Percentiles rank a stretch among this genome's conserved stretches.
These are phyloP conservation scores for Cardiocondyla obscurior DNA, from an alignment of 1,140 invertebrate species.

Conservation along the genomic window DNA sequence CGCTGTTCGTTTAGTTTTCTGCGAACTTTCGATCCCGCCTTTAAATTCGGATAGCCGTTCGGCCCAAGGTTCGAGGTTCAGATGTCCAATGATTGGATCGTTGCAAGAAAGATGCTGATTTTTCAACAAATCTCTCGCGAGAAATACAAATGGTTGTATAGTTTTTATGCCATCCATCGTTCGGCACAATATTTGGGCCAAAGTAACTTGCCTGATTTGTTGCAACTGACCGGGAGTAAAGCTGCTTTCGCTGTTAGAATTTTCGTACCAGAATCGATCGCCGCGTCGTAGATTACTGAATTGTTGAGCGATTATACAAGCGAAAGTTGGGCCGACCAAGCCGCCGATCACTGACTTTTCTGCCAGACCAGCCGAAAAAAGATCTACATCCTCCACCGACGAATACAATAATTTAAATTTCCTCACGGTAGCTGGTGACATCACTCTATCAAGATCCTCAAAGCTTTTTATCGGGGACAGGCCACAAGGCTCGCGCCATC, in stretches of 20 bases:
- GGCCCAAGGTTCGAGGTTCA: constrained; percentile 87
- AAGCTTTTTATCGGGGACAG: constrained; percentile 89
- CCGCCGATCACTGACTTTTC: constrained; percentile 92
- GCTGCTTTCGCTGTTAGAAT: constrained; percentile 88
- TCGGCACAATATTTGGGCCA: constrained; percentile 94
- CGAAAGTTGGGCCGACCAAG: constrained; percentile 97
- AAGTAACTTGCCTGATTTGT: constrained; percentile 91
- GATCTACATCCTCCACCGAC: constrained; percentile 93
- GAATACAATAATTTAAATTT: constrained; percentile 88
- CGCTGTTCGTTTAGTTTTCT: neutral
- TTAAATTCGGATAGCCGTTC: constrained; percentile 70
- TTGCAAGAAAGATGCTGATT: constrained; percentile 88
- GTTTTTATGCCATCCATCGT: constrained; percentile 90
- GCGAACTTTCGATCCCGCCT: neutral
- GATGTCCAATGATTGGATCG: constrained; percentile 88
- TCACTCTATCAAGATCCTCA: constrained; percentile 89
- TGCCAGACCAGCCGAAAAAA: constrained; percentile 95
- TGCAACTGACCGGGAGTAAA: constrained; percentile 93
- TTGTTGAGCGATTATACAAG: constrained; percentile 97
- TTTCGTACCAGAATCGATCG: constrained; percentile 97
- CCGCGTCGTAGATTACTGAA: constrained; percentile 94
- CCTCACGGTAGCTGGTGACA: constrained; percentile 87
- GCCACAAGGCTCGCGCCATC: constrained; percentile 92
- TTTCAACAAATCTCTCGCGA: constrained; percentile 86
- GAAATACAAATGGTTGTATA: constrained; percentile 90